These are phyloP conservation scores for Heteromyza rotundicornis DNA, from an alignment of 2,888 invertebrate genomes.

Conservation along the genomic window DNA sequence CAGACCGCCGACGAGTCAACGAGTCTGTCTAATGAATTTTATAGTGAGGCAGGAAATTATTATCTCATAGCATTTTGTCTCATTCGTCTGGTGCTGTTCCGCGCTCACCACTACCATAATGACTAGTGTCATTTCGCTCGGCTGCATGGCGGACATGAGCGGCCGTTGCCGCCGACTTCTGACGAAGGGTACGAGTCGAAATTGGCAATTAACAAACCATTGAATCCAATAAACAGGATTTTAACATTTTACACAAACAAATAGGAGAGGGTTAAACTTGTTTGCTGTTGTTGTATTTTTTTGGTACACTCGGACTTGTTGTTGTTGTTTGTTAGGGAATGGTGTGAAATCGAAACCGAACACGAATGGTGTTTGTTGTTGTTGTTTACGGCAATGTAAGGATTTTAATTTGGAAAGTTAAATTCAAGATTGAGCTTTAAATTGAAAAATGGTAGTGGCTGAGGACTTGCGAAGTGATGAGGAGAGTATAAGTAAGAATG, in stretches of 20 bases:
- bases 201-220: conserved; percentile 61
- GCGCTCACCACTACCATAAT: neutral
- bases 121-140: neutral
- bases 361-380: conserved; percentile 28
- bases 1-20: neutral
- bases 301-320: too few species aligned
- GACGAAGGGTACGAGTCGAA: conserved; percentile 46
- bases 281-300: too few species aligned
- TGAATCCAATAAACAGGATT: conserved; percentile 60
- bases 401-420: neutral
- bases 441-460: too few species aligned
- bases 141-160: neutral
- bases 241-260: conserved; percentile 55
- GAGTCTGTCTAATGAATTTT: conserved; percentile 53
- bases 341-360: neutral
- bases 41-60: conserved; percentile 45
- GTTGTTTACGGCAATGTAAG: neutral
- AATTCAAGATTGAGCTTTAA: too few species aligned
- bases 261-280: neutral
- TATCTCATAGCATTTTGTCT: conserved; percentile 37
- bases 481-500: too few species aligned
- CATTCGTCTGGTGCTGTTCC: neutral
- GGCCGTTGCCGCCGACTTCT: neutral
- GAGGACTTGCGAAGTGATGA: too few species aligned
- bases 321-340: neutral